Conservation (phyloP, 2,888 invertebrate species). For the Tenthredo mesomela region DNA sequence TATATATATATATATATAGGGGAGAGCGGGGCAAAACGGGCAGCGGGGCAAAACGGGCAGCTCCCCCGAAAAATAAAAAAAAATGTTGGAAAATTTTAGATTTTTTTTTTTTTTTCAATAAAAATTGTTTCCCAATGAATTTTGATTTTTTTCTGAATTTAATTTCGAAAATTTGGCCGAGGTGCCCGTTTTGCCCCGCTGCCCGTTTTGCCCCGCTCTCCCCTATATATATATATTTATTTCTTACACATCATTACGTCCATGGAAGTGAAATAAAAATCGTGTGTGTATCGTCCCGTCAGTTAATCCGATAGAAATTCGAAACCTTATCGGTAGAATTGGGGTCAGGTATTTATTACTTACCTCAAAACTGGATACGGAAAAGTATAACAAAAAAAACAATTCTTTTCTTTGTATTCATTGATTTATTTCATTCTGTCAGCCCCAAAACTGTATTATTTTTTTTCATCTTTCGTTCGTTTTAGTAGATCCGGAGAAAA, state of each 20-base stretch:
- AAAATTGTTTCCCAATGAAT: too few species aligned
- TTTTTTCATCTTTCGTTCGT: not conserved
- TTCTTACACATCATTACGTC: slow-evolving; percentile 7
- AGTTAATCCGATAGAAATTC: slow-evolving; percentile 23
- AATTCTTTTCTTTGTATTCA: not conserved
- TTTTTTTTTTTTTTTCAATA: too few species aligned
- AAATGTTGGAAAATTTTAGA: too few species aligned
- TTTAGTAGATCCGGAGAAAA: not conserved
- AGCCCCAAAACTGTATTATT: not conserved
- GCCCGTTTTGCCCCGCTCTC: too few species aligned
- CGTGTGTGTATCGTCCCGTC: not conserved
- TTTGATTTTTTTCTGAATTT: too few species aligned
- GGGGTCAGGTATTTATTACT: not conserved
- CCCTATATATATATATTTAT: not conserved
- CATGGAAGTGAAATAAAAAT: not conserved
- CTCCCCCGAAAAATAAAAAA: too few species aligned
- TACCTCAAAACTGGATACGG: not conserved
- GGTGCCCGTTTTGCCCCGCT: too few species aligned
- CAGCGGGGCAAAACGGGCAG: too few species aligned
- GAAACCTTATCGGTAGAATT: not conserved
- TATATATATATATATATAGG: too few species aligned
- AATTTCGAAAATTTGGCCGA: too few species aligned
- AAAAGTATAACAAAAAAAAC: not conserved
- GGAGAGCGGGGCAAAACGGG: too few species aligned
- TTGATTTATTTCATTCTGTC: not conserved